phyloP scores from a whole-genome alignment of 2,113 vertebrate genomes.

The Noctilio leporinus region DNA sequence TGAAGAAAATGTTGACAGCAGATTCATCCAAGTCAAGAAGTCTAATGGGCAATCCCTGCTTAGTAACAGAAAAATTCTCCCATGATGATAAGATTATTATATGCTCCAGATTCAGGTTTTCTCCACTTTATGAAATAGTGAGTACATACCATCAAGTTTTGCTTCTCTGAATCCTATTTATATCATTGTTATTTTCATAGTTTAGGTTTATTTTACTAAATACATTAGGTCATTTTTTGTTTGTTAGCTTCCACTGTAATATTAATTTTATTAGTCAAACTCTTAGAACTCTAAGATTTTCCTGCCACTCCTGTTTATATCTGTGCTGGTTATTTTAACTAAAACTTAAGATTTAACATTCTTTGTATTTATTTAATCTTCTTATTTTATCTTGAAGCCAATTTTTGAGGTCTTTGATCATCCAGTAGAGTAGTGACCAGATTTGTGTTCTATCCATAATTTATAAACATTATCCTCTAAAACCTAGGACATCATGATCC shows the following conservation, averaged over 20 bases:
- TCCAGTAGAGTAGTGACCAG: background rate
- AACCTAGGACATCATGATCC: background rate
- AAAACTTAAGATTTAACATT: background rate
- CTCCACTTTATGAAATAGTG: background rate
- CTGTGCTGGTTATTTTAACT: background rate
- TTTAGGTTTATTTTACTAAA: background rate
- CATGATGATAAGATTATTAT: background rate
- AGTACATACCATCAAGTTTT: background rate
- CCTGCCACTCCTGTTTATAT: background rate
- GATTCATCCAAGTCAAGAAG: background rate
- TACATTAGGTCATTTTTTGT: background rate
- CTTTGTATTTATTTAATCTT: background rate
- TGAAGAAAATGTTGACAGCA: background rate
- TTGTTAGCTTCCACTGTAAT: background rate
- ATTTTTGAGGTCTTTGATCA: background rate
- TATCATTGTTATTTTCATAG: background rate
- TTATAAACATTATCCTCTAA: background rate
- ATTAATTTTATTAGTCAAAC: background rate
- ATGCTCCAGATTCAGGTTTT: background rate
- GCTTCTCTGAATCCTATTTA: background rate
- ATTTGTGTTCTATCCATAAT: background rate
- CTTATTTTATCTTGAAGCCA: background rate
- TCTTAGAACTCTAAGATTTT: background rate
- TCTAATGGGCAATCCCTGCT: background rate
- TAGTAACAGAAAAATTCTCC: background rate